These are phyloP conservation scores for Petrolisthes manimaculis DNA, from an alignment of 2,888 invertebrate species.

Conservation along the genomic window DNA sequence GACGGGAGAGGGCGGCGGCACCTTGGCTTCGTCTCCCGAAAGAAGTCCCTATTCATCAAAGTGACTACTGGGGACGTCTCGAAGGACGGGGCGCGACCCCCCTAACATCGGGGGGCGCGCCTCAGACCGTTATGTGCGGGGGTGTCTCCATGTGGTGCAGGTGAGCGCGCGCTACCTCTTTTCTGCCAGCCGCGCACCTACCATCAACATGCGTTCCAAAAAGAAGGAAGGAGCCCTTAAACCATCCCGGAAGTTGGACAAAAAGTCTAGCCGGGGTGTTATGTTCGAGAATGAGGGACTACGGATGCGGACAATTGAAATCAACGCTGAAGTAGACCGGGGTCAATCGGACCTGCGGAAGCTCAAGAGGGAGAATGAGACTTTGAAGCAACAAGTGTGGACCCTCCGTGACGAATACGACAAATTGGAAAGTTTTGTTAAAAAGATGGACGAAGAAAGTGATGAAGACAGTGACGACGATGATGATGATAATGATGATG, in stretches of 20 bases:
- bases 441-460: slow-evolving; percentile 66
- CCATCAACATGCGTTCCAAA: slow-evolving; percentile 86
- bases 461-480: slow-evolving; percentile 66
- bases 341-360: slow-evolving; percentile 92
- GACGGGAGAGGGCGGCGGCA: slow-evolving; percentile 56
- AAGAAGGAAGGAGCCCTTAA: slow-evolving; percentile 92
- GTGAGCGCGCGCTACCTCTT: slow-evolving; percentile 62
- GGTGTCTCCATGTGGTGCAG: slow-evolving; percentile 59
- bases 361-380: slow-evolving; percentile 87
- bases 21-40: slow-evolving; percentile 40
- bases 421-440: slow-evolving; percentile 83
- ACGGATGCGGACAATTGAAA: slow-evolving; percentile 87
- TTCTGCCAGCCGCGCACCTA: slow-evolving; percentile 48
- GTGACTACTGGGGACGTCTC: slow-evolving; percentile 60
- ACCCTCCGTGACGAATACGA: slow-evolving; percentile 90
- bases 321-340: slow-evolving; percentile 92
- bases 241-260: slow-evolving; percentile 89
- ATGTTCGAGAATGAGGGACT: slow-evolving; percentile 94
- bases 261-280: slow-evolving; percentile 92
- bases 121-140: slow-evolving; percentile 58
- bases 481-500: slow-evolving; percentile 65
- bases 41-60: slow-evolving; percentile 42
- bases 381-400: slow-evolving; percentile 87
- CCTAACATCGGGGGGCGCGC: slow-evolving; percentile 52
- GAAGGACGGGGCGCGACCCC: slow-evolving; percentile 56